Base-by-base conservation (phyloP, 1,140 invertebrate species). In the Heterodera schachtii region DNA sequence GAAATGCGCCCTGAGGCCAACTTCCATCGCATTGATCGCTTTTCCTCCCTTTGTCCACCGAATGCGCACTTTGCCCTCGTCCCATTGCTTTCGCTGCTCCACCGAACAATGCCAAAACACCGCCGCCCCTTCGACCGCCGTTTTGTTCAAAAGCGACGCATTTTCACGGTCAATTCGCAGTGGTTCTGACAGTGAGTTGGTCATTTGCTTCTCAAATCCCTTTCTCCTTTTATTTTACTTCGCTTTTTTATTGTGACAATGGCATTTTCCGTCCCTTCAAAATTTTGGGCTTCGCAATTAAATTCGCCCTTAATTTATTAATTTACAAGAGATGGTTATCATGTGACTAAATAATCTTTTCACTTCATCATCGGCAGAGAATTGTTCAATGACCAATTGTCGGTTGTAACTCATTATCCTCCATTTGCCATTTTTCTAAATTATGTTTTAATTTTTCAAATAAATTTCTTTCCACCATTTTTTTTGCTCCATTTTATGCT, bases 31-130 rank as follows among this genome's bases (percentile, higher is more conserved):
- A 44, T 60, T 82, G 31, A 88, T 84, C 44, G 80, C 73, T 47
- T 83, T 9, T 77, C 81, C 73, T 52, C 84, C 82, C 74, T 81
- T 84, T 43, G 80, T 73, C 87, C 87, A 88, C 21, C 76, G 77
- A 44, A 78, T 80, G 84, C 87, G 11, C 79, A 78, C 8, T 87
- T 84, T n/a, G 64, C 70, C 19, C 47, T 21, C 8, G 82, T 67
- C 41, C 80, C 79, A 49, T 73, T 70, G 16, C 85, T 52, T 43
- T 44, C 11, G 49, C 9, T 67, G 8, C n/a, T 75, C 64, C 6
- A 66, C 87, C 43, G 84, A 75, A 66, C 87, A 88, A 16, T 84
- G 81, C 86, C 87, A 88, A 57, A 87, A 87, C 44, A 89, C 81
- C 69, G 76, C 81, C 3, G 82, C 75, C 8, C 87, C 87, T 78